Base-by-base conservation (phyloP, 2,888 invertebrate genomes). In the Fissipunctia ypsillon region DNA sequence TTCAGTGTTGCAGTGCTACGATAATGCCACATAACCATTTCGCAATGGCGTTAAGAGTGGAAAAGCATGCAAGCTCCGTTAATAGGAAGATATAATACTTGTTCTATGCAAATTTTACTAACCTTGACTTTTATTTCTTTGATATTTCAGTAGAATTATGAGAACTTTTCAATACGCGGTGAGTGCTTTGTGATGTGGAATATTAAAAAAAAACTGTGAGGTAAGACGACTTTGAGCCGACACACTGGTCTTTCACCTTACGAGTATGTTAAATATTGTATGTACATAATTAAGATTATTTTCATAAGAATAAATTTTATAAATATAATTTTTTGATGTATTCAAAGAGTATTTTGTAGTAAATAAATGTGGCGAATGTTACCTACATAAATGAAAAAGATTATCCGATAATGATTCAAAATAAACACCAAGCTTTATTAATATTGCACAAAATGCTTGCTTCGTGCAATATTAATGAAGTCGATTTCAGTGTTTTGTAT, bases 21-120 rank as follows among this genome's bases (percentile, higher is more conserved):
- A 68, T 80, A 70, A 74, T 81, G 73, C 81, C 76, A 85, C 85
- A 88, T 83, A 85, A 86, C 74, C 71, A 84, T 88, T 87, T 86
- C 76, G 83, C 80, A 84, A 84, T 81, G 70, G 78, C 38, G 43
- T 67, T 78, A 68, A 83, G 63, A 81, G 69, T 79, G 52, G 57
- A 73, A 68, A 76, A 73, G 64, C 81, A 83, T 80, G 78, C 76
- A 67, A 73, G 28, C 59, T 28, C 7, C n/a, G 57, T 66, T 78
- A 76, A 43, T 69, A 71, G 31, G 9, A 59, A 66, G 63, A 73
- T 70, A 63, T 35, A 45, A 38, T 67, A 57, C 28, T 52, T 28
- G 71, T 70, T 71, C 50, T 63, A 73, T 57, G 41, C 19, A 45
- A 48, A 67, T 60, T 7, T 68, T 69, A 16, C 10, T 63, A 54